phyloP scores from a whole-genome alignment of 2,888 invertebrate species.

The Tridacna crocea region DNA sequence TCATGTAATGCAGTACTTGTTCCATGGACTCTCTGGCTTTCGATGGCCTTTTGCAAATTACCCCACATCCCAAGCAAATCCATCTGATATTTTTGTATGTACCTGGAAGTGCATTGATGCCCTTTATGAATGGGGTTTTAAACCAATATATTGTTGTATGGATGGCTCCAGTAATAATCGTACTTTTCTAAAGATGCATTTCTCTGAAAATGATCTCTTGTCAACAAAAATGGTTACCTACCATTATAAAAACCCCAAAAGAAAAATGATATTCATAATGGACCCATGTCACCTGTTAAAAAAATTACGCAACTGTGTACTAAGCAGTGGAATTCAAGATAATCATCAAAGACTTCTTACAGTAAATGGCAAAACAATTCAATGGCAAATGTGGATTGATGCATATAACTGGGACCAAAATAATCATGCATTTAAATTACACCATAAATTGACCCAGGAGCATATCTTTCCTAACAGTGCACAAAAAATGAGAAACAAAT shows the following conservation, averaged over 20 bases:
- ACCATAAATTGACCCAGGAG: slow-evolving; percentile 35
- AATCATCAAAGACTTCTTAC: not conserved
- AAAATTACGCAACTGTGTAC: not conserved
- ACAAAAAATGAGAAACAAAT: slow-evolving; percentile 44
- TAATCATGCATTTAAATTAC: not conserved
- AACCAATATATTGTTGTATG: not conserved
- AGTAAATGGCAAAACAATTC: not conserved
- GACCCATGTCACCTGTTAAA: not conserved
- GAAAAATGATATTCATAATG: not conserved
- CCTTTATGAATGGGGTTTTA: not conserved
- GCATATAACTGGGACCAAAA: not conserved
- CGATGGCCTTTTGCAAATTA: slow-evolving; percentile 3
- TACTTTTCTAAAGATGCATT: not conserved
- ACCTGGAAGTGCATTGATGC: not conserved
- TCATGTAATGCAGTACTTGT: not conserved
- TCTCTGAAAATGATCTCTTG: not conserved
- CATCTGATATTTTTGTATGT: not conserved
- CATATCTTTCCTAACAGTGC: slow-evolving; percentile 38
- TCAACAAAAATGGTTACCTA: not conserved
- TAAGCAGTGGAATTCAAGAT: not conserved
- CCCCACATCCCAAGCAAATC: not conserved
- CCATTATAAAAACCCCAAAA: slow-evolving; percentile 1
- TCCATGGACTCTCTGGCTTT: not conserved
- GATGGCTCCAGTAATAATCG: not conserved
- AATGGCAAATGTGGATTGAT: not conserved